Evolutionary conservation across 2,113 vertebrate genomes (phyloP).

Genomic region (Upupa epops): DNA sequence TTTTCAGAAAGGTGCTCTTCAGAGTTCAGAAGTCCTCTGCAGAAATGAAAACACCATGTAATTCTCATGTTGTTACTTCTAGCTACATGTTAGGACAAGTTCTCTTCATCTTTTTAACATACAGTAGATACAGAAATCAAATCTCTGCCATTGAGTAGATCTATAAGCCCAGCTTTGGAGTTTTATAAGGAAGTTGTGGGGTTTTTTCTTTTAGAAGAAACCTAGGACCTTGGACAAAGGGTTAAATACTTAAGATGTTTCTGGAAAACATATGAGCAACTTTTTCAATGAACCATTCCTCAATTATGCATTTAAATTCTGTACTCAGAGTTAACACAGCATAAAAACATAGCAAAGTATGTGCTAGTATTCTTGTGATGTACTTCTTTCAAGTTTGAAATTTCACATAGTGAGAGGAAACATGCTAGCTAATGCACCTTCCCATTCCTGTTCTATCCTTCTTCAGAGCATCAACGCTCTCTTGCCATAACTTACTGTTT

Average conservation of each 20-base stretch:
- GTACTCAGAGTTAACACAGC: neutral
- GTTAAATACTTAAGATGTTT: neutral
- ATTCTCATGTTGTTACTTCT: neutral
- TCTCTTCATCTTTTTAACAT: neutral
- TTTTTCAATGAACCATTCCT: accelerated
- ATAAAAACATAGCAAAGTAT: neutral
- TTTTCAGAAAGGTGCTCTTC: neutral
- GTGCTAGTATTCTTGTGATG: neutral
- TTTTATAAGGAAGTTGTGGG: too few species aligned
- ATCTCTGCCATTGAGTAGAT: neutral
- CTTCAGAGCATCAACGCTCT: neutral
- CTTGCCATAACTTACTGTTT: neutral
- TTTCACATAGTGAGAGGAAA: neutral
- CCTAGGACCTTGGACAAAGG: neutral
- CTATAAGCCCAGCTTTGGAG: neutral
- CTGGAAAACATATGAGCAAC: neutral
- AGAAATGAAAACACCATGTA: neutral
- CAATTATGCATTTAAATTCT: neutral
- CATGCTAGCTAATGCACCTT: neutral
- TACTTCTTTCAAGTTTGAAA: neutral
- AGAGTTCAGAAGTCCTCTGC: neutral
- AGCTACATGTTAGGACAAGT: neutral
- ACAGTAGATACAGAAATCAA: neutral
- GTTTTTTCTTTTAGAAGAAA: neutral
- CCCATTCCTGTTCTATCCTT: neutral